These are phyloP conservation scores for Myoxocephalus aenaeus DNA, from an alignment of 2,797 vertebrate genomes.

Conservation along the genomic window DNA sequence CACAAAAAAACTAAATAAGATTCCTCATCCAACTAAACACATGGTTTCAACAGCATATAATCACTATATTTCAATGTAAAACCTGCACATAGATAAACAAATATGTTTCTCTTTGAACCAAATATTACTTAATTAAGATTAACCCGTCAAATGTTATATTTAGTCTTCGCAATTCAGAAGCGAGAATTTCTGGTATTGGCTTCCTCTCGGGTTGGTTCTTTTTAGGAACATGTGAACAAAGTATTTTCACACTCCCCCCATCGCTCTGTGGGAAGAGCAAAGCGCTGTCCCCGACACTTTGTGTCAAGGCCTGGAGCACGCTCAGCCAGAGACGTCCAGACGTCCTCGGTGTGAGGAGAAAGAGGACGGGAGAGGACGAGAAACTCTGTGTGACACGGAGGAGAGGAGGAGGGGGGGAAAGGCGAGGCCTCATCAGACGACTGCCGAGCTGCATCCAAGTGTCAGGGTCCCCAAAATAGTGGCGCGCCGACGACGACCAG, in stretches of 20 bases:
- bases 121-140: background rate
- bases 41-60: background rate
- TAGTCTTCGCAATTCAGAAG: no score
- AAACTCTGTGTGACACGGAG: conserved; percentile 60
- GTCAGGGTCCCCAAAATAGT: conserved; percentile 79
- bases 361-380: conserved; percentile 46
- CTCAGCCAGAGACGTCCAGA: conserved; percentile 59
- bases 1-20: no score
- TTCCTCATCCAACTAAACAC: no score
- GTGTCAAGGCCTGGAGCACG: conserved; percentile 64
- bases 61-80: background rate
- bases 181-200: no score
- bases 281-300: conserved; percentile 73
- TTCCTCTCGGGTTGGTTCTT: conserved; percentile 23
- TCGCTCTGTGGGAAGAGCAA: conserved; percentile 55
- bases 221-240: conserved; percentile 58
- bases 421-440: conserved; percentile 71
- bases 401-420: conserved; percentile 3
- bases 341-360: conserved; percentile 58
- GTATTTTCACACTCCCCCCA: conserved; percentile 51
- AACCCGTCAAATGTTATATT: background rate
- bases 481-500: conserved; percentile 64
- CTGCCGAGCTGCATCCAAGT: conserved; percentile 67
- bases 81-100: background rate
- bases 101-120: background rate